Conservation (phyloP, 2,888 invertebrate species). For the Parasteatoda lunata region DNA sequence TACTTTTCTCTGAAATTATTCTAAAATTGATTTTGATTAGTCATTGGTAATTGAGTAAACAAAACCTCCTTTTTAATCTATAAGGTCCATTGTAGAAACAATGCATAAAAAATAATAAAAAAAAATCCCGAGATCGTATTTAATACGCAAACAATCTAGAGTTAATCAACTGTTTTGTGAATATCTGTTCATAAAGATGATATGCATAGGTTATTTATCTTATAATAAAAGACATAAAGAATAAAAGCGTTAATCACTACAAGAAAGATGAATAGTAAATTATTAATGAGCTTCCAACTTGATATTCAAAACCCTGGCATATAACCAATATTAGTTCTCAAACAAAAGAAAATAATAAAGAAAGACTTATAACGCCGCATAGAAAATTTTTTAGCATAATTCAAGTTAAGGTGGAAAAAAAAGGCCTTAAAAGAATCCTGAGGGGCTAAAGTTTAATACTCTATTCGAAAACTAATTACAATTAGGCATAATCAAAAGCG, state of each 20-base stretch:
- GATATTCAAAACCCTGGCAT: constrained; percentile 64
- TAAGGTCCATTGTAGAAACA: background rate
- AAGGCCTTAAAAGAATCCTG: constrained; percentile 60
- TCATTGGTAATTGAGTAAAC: too few species aligned
- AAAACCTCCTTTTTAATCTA: background rate
- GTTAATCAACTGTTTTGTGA: constrained; percentile 66
- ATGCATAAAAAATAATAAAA: constrained; percentile 21
- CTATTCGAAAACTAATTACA: constrained; percentile 67
- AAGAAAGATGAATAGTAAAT: constrained; percentile 64
- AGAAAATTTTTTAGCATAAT: constrained; percentile 66
- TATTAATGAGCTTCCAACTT: constrained; percentile 64
- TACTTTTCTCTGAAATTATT: too few species aligned
- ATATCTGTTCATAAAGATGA: constrained; percentile 47
- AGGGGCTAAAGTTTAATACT: constrained; percentile 68
- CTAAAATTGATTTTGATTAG: too few species aligned
- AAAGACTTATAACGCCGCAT: constrained; percentile 40
- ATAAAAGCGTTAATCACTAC: constrained; percentile 64
- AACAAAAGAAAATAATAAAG: constrained; percentile 65
- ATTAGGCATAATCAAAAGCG: constrained; percentile 68
- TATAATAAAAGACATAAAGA: constrained; percentile 64
- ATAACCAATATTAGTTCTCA: constrained; percentile 66
- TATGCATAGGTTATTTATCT: constrained; percentile 67
- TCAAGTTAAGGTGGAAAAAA: constrained; percentile 64
- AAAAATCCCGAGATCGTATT: constrained; percentile 47
- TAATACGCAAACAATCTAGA: constrained; percentile 63